Conservation (phyloP, 2,888 invertebrate species). For the Drosophila subsilvestris region DNA sequence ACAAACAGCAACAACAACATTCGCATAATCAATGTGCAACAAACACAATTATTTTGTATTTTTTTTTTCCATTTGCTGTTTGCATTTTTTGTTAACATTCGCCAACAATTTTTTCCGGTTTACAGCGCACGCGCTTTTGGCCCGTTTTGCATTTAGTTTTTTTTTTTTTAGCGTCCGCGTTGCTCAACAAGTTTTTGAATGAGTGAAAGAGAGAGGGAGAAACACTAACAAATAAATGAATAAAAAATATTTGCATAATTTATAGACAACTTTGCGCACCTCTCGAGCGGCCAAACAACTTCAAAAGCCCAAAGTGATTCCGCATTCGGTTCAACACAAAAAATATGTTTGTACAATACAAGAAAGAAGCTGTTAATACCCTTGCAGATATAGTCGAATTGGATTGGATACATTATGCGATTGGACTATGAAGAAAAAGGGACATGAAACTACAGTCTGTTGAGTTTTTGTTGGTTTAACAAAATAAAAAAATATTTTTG, state of each 20-base stretch:
- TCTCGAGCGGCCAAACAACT: constrained; percentile 33
- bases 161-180: constrained; percentile 9
- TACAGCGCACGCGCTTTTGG: constrained; percentile 60
- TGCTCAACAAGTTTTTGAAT: constrained; percentile 32
- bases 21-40: constrained; percentile 67
- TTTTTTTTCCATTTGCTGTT: constrained; percentile 35
- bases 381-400: not conserved
- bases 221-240: constrained; percentile 11
- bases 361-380: not conserved
- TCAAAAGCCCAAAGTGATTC: constrained; percentile 34
- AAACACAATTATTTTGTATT: constrained; percentile 19
- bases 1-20: constrained; percentile 39
- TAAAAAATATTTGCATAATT: constrained; percentile 61
- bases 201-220: constrained; percentile 6
- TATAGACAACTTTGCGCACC: constrained; percentile 45
- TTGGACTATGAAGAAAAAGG: not conserved
- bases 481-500: too few species aligned
- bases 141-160: constrained; percentile 39
- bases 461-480: too few species aligned
- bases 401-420: not conserved
- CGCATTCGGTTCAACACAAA: constrained; percentile 35
- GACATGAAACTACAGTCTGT: not conserved
- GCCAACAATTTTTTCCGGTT: constrained; percentile 71
- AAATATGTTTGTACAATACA: constrained; percentile 5
- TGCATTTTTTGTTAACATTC: constrained; percentile 70